Evolutionary conservation across 1,140 invertebrate genomes (phyloP), one percentile per base, ranked within the genome.

Genomic region (Zaprionus inermis): DNA sequence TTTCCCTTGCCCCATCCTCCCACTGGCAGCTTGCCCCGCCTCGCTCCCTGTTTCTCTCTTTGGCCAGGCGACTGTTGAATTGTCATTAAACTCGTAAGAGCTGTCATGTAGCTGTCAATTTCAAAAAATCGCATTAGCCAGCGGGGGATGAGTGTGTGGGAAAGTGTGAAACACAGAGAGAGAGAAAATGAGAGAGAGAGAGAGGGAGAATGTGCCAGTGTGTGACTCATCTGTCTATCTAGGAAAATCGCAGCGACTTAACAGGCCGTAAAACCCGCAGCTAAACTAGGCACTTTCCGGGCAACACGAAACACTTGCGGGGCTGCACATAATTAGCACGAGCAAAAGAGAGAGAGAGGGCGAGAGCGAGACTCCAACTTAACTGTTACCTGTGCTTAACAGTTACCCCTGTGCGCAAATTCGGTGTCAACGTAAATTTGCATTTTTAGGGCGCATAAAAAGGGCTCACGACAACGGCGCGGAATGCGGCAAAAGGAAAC

Each of bases 51-150:
- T 4, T 5, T n/a, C 36, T n/a, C 36, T 0, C 5, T n/a, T 14
- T 14, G 11, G 3, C 36, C 0, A 74, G 20, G 55, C 52, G 66
- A 67, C 70, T 44, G 38, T 44, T 44, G 14, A n/a, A 36, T 34
- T 56, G 77, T 89, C 83, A 88, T 89, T 88, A 89, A 89, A 89
- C 70, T 86, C 84, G 79, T 88, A 86, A 78, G 84, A 67, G 72
- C 73, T 86, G 83, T 86, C 83, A 86, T 85, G 84, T 88, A 60
- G 84, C 84, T 88, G 84, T 88, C 83, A 88, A 88, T 88, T 88
- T 80, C 72, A 69, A 80, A 83, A 89, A 89, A 89, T 84, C 77
- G 82, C 82, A 86, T 85, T 85, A 85, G 78, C 75, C 72, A 61
- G 32, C 54, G 67, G 71, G 49, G 79, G 10, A 2, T 12, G 16